Evolutionary conservation across 2,888 invertebrate genomes (phyloP).

Genomic region (Hyposoter didymator): DNA sequence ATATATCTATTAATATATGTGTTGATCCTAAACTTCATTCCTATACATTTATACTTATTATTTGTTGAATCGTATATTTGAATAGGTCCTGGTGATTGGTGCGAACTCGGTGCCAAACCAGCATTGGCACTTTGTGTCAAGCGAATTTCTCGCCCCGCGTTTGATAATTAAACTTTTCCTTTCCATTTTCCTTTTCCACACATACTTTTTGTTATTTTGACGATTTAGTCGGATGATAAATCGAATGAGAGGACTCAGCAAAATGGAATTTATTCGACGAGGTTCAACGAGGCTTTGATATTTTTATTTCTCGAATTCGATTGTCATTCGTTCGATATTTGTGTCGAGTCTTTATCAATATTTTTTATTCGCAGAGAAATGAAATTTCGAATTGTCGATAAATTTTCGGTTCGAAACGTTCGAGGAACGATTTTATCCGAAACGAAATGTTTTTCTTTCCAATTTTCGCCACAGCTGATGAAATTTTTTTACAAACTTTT

Average conservation of each 20-base stretch:
- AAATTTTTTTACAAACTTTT: neutral
- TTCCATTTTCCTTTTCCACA: constrained; percentile 24
- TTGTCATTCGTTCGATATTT: constrained; percentile 7
- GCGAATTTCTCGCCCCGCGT: constrained; percentile 47
- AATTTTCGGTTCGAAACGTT: neutral
- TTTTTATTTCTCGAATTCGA: neutral
- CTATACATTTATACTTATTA: constrained; percentile 28
- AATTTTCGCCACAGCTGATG: neutral
- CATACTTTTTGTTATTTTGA: constrained; percentile 40
- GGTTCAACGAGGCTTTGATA: neutral
- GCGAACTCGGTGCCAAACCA: constrained; percentile 57
- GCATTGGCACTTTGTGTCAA: constrained; percentile 67
- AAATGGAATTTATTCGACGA: constrained; percentile 12
- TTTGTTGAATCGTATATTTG: constrained; percentile 41
- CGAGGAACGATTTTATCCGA: neutral
- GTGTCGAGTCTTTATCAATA: neutral
- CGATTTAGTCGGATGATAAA: constrained; percentile 39
- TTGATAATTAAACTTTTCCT: constrained; percentile 55
- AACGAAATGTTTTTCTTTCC: neutral
- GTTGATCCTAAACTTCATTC: constrained; percentile 18
- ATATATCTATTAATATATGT: neutral
- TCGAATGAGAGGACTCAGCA: constrained; percentile 42
- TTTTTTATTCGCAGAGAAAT: neutral
- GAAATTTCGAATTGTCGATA: neutral
- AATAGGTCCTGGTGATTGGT: constrained; percentile 58